Percentiles rank a stretch among this genome's conserved stretches.
Evolutionary conservation across 2,113 vertebrate species (phyloP).

Genomic region (Serinus canaria): DNA sequence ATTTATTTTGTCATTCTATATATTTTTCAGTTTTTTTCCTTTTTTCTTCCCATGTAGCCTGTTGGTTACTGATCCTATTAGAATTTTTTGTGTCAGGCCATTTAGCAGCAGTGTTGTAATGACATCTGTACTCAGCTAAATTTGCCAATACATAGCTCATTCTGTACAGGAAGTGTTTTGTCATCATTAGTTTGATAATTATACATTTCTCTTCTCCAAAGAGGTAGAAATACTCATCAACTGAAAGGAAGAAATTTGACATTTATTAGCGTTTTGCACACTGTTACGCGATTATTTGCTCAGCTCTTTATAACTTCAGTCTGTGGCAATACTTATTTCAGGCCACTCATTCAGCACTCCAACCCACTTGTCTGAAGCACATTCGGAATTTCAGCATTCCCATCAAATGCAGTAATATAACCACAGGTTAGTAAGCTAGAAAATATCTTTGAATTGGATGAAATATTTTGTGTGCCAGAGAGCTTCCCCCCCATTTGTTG

Average conservation of each 20-base stretch:
- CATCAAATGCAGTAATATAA: background rate
- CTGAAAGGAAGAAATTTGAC: background rate
- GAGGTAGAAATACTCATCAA: background rate
- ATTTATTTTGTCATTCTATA: background rate
- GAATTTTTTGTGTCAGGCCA: background rate
- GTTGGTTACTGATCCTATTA: background rate
- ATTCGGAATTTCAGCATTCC: background rate
- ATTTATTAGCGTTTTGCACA: background rate
- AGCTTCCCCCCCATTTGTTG: background rate
- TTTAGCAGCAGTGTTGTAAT: background rate
- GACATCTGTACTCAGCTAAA: background rate
- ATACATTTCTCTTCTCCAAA: background rate
- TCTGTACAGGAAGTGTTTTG: background rate
- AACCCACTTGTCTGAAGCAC: background rate
- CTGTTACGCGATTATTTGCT: background rate
- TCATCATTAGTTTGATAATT: background rate
- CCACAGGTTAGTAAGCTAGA: background rate
- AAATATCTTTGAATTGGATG: background rate
- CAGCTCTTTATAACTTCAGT: background rate
- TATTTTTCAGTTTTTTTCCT: background rate
- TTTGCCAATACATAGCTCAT: background rate
- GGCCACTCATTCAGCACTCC: background rate
- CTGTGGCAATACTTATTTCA: background rate
- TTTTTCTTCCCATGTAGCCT: rapidly evolving
- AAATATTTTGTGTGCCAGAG: background rate